Percentiles rank a stretch among this genome's conserved stretches.
These are phyloP conservation scores for Chelon labrosus DNA, from an alignment of 2,797 vertebrate species.

Conservation along the genomic window DNA sequence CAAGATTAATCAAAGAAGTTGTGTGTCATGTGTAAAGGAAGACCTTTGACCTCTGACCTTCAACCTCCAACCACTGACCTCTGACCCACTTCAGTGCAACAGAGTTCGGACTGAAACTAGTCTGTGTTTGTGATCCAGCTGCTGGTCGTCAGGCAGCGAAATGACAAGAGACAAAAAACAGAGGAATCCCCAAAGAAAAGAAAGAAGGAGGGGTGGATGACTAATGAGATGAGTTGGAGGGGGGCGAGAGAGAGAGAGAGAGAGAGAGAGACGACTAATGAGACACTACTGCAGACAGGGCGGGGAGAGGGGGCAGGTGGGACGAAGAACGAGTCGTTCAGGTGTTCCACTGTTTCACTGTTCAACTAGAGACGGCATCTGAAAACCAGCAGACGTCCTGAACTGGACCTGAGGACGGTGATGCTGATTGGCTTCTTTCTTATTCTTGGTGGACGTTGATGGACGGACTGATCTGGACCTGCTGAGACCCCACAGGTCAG, in stretches of 20 bases:
- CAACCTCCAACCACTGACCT: not conserved
- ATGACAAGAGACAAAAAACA: constrained; percentile 55
- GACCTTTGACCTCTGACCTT: no score
- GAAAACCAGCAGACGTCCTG: not conserved
- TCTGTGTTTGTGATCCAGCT: constrained; percentile 38
- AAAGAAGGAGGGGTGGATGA: not conserved
- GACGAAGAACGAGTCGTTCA: constrained; percentile 32
- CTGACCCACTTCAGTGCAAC: not conserved
- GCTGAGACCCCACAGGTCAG: constrained; percentile 45
- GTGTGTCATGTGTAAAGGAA: no score
- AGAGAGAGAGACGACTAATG: constrained; percentile 6
- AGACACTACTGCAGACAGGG: not conserved
- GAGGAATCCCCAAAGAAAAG: constrained; percentile 42
- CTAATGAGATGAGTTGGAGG: constrained; percentile 61
- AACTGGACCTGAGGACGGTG: no score
- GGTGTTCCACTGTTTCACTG: constrained; percentile 41
- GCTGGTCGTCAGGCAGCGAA: constrained; percentile 65
- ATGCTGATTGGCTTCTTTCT: constrained; percentile 26
- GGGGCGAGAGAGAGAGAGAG: not conserved
- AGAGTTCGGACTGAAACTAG: not conserved
- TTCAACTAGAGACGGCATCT: constrained; percentile 2
- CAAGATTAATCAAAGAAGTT: no score
- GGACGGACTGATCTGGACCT: constrained; percentile 37
- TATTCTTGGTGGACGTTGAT: constrained; percentile 33
- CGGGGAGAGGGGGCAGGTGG: not conserved